These are phyloP conservation scores for Mechanitis messenoides DNA, from an alignment of 2,888 invertebrate genomes.

Conservation along the genomic window DNA sequence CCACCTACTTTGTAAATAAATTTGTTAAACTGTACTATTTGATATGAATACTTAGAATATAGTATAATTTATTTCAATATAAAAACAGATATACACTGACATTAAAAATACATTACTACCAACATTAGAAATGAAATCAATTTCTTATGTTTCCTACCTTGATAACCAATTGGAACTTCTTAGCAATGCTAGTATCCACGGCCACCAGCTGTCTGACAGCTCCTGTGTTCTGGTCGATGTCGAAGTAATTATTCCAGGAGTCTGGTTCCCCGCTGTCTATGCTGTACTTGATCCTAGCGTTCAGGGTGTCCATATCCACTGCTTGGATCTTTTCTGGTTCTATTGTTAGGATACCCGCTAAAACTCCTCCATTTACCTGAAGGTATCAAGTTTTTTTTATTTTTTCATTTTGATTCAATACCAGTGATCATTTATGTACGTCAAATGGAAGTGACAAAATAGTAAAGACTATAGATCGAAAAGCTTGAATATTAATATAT, in stretches of 20 bases:
- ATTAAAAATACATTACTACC: not conserved
- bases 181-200: slow-evolving; percentile 86
- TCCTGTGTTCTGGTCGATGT: slow-evolving; percentile 87
- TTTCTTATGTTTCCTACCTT: slow-evolving; percentile 72
- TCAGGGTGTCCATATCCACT: slow-evolving; percentile 91
- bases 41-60: too few relatives aligned
- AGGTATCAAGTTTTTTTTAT: slow-evolving; percentile 6
- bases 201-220: slow-evolving; percentile 87
- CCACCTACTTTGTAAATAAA: too few relatives aligned
- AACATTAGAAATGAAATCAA: not conserved
- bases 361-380: slow-evolving; percentile 87
- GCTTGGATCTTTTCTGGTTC: slow-evolving; percentile 93
- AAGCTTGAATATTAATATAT: too few relatives aligned
- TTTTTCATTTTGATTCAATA: too few relatives aligned
- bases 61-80: too few relatives aligned
- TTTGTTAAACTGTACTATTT: too few relatives aligned
- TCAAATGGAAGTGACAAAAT: too few relatives aligned
- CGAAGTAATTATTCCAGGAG: slow-evolving; percentile 87
- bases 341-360: slow-evolving; percentile 88
- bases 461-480: too few relatives aligned
- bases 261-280: slow-evolving; percentile 88
- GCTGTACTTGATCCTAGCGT: slow-evolving; percentile 87
- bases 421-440: too few relatives aligned
- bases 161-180: slow-evolving; percentile 87
- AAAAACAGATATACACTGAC: too few relatives aligned